These are phyloP conservation scores for Amblyraja radiata DNA, from an alignment of 2,797 vertebrate genomes.

Conservation along the genomic window DNA sequence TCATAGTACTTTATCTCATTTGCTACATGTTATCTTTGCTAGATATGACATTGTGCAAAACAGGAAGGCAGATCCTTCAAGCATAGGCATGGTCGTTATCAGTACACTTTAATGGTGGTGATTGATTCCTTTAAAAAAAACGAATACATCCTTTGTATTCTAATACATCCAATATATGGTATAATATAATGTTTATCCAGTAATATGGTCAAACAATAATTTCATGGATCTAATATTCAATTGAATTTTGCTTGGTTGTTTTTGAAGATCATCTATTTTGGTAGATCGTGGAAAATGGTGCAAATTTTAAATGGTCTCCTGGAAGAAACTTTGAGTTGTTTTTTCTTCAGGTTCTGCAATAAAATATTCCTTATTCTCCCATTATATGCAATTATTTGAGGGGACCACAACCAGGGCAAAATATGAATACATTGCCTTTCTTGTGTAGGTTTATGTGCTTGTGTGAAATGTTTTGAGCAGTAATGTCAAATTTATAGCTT, in stretches of 20 bases:
- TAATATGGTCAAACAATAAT: neutral
- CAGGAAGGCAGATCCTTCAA: neutral
- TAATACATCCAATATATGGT: neutral
- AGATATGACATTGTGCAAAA: neutral
- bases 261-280: neutral
- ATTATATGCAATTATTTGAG: neutral
- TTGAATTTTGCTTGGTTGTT: neutral
- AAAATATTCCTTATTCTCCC: neutral
- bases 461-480: neutral
- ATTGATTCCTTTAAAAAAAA: neutral
- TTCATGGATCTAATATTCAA: neutral
- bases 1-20: neutral
- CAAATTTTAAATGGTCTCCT: neutral
- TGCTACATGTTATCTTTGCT: neutral
- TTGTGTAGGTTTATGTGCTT: neutral
- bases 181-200: neutral
- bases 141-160: neutral
- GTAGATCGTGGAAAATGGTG: neutral
- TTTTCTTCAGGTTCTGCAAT: neutral
- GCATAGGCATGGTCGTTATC: neutral
- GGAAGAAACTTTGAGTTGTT: neutral
- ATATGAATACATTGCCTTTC: constrained; percentile 8
- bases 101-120: neutral
- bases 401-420: neutral
- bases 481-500: constrained; percentile 8